Evolutionary conservation across 2,797 vertebrate species (phyloP).

Genomic region (Rhabdomys pumilio): DNA sequence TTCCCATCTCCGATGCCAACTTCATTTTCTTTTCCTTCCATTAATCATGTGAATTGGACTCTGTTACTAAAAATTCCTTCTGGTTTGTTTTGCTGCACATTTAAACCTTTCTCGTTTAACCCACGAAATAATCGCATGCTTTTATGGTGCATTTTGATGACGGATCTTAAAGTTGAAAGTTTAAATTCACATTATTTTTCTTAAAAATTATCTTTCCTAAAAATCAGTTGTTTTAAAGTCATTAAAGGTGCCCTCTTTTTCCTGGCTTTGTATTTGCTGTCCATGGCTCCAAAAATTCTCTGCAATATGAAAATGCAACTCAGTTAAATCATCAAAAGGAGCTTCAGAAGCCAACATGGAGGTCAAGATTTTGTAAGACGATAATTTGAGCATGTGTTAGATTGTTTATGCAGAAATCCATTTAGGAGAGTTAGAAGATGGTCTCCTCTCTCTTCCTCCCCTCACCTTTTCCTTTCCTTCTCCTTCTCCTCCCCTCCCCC

Average conservation of each 20-base stretch:
- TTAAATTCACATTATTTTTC: not conserved
- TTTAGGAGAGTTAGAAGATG: not conserved
- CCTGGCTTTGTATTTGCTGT: not conserved
- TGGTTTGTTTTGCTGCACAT: not conserved
- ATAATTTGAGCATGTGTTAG: not conserved
- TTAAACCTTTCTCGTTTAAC: not conserved
- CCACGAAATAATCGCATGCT: not conserved
- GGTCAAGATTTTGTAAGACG: conserved; percentile 4
- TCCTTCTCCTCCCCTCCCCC: fast-evolving
- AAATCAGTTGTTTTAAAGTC: conserved; percentile 35
- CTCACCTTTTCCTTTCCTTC: not conserved
- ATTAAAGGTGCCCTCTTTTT: not conserved
- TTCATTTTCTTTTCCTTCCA: conserved; percentile 29
- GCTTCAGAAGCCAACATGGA: not conserved
- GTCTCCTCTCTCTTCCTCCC: not conserved
- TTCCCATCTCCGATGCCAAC: conserved; percentile 14
- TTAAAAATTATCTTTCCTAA: conserved; percentile 57
- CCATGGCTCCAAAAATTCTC: not conserved
- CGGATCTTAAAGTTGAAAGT: conserved; percentile 36
- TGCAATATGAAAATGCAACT: not conserved
- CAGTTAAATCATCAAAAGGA: conserved; percentile 22
- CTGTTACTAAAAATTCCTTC: not conserved
- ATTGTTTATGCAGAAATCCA: conserved; percentile 2
- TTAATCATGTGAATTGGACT: conserved; percentile 38
- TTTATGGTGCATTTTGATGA: conserved; percentile 7